These are phyloP conservation scores for Syncerus caffer DNA, from an alignment of 2,797 vertebrate genomes.

Conservation along the genomic window DNA sequence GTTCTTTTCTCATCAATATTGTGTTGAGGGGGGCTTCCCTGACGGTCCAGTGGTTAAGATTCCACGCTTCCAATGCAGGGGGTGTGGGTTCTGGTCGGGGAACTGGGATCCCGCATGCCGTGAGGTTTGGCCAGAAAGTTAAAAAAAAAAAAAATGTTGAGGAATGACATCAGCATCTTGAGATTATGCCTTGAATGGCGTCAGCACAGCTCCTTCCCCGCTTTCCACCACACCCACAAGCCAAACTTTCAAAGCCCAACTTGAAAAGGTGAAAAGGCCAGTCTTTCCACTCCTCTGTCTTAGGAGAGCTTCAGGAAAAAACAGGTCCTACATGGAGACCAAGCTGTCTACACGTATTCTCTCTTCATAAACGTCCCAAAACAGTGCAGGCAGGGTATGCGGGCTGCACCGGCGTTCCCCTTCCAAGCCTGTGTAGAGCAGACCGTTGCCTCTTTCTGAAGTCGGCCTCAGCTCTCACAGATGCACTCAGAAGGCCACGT, in stretches of 20 bases:
- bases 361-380: background rate
- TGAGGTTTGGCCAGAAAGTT: background rate
- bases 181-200: background rate
- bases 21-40: background rate
- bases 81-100: background rate
- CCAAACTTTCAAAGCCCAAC: background rate
- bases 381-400: no score
- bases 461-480: background rate
- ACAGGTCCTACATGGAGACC: background rate
- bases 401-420: no score
- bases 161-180: background rate
- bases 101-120: background rate
- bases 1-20: background rate
- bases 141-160: background rate
- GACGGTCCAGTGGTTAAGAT: background rate
- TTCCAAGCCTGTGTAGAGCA: accelerated
- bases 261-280: background rate
- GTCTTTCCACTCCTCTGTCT: background rate
- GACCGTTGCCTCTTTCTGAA: no score
- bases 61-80: background rate
- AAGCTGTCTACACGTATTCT: background rate
- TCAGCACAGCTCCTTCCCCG: background rate
- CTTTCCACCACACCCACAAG: background rate
- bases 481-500: background rate
- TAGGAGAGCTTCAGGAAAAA: background rate